These are phyloP conservation scores for Paraescarpia echinospica DNA, from an alignment of 1,140 invertebrate species.

Conservation along the genomic window DNA sequence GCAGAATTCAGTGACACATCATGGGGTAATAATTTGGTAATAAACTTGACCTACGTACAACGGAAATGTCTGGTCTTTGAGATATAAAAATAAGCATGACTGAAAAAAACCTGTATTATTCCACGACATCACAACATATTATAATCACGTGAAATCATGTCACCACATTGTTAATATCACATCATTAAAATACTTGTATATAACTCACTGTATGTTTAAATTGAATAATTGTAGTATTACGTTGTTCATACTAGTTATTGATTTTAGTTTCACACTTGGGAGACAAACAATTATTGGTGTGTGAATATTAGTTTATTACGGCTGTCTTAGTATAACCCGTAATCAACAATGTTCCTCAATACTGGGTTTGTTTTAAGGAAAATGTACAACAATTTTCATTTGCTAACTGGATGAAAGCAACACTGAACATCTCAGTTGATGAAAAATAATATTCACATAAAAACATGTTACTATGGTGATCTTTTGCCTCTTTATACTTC, in stretches of 20 bases:
- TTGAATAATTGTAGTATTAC: background rate
- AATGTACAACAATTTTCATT: too few species aligned
- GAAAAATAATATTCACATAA: too few species aligned
- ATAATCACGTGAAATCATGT: background rate
- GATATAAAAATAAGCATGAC: too few species aligned
- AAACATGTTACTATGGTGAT: too few species aligned
- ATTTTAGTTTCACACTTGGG: background rate
- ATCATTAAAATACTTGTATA: background rate
- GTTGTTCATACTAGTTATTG: background rate
- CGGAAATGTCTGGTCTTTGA: too few species aligned
- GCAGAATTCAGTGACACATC: too few species aligned
- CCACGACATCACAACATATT: too few species aligned
- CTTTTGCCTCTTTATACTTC: too few species aligned
- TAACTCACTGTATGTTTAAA: background rate
- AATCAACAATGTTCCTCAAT: background rate
- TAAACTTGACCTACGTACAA: too few species aligned
- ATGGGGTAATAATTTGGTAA: background rate
- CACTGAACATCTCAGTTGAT: too few species aligned
- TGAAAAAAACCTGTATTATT: too few species aligned
- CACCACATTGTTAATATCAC: background rate
- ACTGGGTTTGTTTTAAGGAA: background rate
- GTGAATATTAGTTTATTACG: background rate
- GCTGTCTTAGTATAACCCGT: background rate
- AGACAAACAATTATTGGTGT: background rate
- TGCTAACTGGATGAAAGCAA: too few species aligned